These are phyloP conservation scores for Clarias macrocephalus DNA, from an alignment of 2,113 vertebrate species.

Conservation along the genomic window DNA sequence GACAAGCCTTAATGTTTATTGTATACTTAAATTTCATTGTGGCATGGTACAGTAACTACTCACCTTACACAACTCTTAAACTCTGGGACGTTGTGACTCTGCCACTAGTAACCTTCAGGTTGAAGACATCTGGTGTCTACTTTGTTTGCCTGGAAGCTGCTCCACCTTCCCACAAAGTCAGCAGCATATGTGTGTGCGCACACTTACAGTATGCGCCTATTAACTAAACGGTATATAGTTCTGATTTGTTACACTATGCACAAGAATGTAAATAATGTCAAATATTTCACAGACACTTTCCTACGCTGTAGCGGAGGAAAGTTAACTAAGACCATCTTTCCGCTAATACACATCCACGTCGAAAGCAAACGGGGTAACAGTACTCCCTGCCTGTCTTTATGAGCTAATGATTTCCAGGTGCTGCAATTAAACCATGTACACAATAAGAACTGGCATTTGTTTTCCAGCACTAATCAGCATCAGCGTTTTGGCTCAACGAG, in stretches of 20 bases:
- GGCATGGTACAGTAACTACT: too few species aligned
- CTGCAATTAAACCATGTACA: slow-evolving; percentile 27
- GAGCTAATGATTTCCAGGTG: slow-evolving; percentile 38
- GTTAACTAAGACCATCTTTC: slow-evolving; percentile 11
- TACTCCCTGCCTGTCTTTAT: background rate
- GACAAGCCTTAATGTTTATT: too few species aligned
- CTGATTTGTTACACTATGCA: slow-evolving; percentile 52
- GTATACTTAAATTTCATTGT: too few species aligned
- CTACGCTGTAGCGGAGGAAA: background rate
- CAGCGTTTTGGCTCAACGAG: slow-evolving; percentile 40
- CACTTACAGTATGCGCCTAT: slow-evolving; percentile 36
- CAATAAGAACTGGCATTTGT: slow-evolving; percentile 17
- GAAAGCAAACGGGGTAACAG: background rate
- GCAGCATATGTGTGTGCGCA: background rate
- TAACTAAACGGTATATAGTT: slow-evolving; percentile 37
- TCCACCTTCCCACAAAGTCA: background rate
- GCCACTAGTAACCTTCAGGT: background rate
- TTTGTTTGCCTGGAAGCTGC: background rate
- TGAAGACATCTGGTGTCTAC: background rate
- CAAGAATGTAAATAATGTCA: slow-evolving; percentile 31
- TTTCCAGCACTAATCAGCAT: slow-evolving; percentile 24
- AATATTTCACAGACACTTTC: slow-evolving; percentile 7
- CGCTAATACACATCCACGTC: background rate
- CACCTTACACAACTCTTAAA: background rate
- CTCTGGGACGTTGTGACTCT: background rate